phyloP scores from a whole-genome alignment of 2,113 vertebrate species.

The Pelodiscus sinensis region DNA sequence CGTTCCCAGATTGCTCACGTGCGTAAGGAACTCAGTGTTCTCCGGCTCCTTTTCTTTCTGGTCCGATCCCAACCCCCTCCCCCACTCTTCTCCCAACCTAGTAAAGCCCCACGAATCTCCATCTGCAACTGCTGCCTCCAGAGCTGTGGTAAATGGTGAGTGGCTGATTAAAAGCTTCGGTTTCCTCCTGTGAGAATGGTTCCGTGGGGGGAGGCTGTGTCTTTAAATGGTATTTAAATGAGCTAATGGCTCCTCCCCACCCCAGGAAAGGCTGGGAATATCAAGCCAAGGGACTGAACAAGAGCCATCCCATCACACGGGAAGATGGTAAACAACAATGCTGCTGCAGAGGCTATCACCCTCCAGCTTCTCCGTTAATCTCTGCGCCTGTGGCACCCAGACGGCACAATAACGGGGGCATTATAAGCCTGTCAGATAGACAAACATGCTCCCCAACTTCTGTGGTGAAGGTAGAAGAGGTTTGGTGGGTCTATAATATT shows the following conservation, averaged over 20 bases:
- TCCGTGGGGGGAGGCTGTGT: not conserved
- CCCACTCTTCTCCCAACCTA: not conserved
- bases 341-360: not conserved
- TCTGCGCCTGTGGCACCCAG: not conserved
- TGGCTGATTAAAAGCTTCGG: not conserved
- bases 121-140: fast-evolving
- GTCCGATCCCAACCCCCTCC: not conserved
- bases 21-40: not conserved
- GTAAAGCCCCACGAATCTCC: fast-evolving
- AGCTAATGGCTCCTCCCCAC: not conserved
- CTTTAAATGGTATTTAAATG: not conserved
- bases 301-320: not conserved
- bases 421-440: not conserved
- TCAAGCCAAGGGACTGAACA: not conserved
- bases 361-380: not conserved
- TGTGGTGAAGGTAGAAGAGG: not conserved
- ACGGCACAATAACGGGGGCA: not conserved
- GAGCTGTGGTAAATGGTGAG: not conserved
- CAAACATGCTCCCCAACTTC: not conserved
- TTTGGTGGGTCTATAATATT: too few relatives aligned
- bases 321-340: not conserved
- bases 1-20: not conserved
- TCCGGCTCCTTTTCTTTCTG: not conserved
- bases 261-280: not conserved
- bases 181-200: not conserved